Percentiles rank a stretch among this genome's conserved stretches.
Conservation (phyloP, 2,797 vertebrate species). For the Spinibarbus caldwelli region DNA sequence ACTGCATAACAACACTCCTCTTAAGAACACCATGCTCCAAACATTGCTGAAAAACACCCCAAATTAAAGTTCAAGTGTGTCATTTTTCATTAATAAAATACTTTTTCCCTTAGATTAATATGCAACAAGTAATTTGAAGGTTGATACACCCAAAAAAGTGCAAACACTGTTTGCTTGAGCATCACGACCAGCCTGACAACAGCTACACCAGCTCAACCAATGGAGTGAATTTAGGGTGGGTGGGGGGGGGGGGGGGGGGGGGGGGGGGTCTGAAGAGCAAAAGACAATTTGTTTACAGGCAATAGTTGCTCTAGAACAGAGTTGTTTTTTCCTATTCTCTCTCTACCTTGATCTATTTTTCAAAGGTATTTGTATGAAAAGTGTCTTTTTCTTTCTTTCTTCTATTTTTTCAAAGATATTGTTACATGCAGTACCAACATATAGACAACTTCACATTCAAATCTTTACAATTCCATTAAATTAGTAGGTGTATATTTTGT, state of each 20-base stretch:
- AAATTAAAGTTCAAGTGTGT: background rate
- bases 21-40: background rate
- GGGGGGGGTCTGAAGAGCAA: slow-evolving; percentile 38
- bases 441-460: background rate
- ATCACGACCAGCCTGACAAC: no score
- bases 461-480: background rate
- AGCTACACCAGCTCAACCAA: background rate
- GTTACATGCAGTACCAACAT: background rate
- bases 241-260: no score
- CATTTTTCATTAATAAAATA: background rate
- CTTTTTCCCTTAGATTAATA: background rate
- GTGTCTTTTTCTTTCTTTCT: background rate
- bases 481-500: background rate
- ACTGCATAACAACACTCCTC: slow-evolving; percentile 17
- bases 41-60: background rate
- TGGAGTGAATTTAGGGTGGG: background rate
- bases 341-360: background rate
- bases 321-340: background rate
- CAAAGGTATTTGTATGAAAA: background rate
- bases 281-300: slow-evolving; percentile 49
- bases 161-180: background rate
- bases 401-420: background rate
- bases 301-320: slow-evolving; percentile 28
- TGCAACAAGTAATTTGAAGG: background rate
- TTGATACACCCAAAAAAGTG: background rate